A percentile compares a stretch with the other conserved stretches of the same genome.
Conservation (phyloP, 2,797 vertebrate genomes). For the Diceros bicornis region DNA sequence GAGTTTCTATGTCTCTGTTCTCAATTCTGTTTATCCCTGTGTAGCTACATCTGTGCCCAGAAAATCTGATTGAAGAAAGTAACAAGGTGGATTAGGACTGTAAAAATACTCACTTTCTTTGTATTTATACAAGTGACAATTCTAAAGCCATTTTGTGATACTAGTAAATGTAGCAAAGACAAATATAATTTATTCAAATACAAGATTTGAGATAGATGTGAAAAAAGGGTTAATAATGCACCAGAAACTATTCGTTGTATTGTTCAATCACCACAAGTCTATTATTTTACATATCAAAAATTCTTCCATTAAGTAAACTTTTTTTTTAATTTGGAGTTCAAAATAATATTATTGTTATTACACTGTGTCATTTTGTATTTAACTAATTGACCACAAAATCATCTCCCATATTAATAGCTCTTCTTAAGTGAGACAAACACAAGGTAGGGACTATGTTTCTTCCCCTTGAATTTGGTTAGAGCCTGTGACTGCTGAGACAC, state of each 20-base stretch:
- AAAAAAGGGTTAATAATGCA: background rate
- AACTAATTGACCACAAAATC: background rate
- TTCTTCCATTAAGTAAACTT: background rate
- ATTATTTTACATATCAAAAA: background rate
- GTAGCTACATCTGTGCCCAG: background rate
- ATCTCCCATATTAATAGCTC: background rate
- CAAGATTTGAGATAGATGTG: background rate
- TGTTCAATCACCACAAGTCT: background rate
- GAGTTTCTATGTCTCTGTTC: background rate
- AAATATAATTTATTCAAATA: slow-evolving; percentile 18
- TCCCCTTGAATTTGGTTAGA: background rate
- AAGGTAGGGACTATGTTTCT: background rate
- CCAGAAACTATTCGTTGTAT: background rate
- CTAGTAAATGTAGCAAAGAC: background rate
- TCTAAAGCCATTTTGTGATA: background rate
- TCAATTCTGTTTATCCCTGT: background rate
- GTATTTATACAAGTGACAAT: background rate
- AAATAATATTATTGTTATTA: background rate
- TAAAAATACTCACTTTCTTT: background rate
- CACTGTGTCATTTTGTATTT: background rate
- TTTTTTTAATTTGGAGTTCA: background rate
- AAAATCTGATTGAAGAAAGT: background rate
- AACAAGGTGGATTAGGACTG: background rate
- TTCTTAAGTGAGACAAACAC: background rate
- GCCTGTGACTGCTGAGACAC: background rate